A percentile compares a stretch with the other conserved stretches of the same genome.
phyloP scores from a whole-genome alignment of 2,113 vertebrate species.

The Gallinago undulata region DNA sequence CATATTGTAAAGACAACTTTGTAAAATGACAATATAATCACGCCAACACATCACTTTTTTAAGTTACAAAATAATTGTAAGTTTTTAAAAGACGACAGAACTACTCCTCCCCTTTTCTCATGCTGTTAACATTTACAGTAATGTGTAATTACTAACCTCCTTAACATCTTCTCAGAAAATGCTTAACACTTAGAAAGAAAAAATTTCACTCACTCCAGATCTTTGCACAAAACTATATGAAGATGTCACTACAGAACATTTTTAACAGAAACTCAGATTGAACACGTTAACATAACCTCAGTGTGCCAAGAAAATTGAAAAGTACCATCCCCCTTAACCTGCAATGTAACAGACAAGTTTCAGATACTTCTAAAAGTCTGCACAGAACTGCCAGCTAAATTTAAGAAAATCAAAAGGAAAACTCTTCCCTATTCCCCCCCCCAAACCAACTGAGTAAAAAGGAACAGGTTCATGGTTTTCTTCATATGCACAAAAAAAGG shows the following conservation, averaged over 20 bases:
- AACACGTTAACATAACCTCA: neutral
- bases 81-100: neutral
- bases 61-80: neutral
- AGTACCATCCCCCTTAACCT: neutral
- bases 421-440: neutral
- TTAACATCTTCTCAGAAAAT: neutral
- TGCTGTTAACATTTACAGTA: neutral
- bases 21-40: neutral
- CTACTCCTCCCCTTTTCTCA: neutral
- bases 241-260: neutral
- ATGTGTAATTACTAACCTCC: neutral
- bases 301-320: neutral
- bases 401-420: neutral
- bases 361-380: neutral
- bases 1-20: neutral
- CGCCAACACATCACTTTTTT: rapidly evolving
- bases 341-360: neutral
- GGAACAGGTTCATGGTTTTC: neutral
- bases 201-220: neutral
- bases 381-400: neutral
- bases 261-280: neutral
- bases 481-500: neutral
- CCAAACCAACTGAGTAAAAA: neutral
- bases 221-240: neutral
- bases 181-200: neutral